These are phyloP conservation scores for Nyctibius grandis DNA, from an alignment of 2,797 vertebrate genomes.

Conservation along the genomic window DNA sequence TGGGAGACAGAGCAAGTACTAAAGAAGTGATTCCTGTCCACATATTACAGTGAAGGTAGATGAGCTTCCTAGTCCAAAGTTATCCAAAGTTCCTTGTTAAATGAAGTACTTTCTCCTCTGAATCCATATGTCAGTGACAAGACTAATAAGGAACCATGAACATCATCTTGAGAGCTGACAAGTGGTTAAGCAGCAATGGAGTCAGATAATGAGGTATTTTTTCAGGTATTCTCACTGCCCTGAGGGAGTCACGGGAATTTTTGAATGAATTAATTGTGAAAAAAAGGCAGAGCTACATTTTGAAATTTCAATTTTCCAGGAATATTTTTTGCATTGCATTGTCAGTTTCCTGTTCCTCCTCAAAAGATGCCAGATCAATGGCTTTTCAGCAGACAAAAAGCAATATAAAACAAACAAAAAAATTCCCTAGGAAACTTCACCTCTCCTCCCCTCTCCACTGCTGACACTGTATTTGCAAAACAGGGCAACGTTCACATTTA, in stretches of 20 bases:
- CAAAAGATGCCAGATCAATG: background rate
- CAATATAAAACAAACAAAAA: conserved; percentile 1
- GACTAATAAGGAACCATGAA: background rate
- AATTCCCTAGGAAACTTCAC: conserved; percentile 30
- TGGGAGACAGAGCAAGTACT: background rate
- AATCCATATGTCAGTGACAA: background rate
- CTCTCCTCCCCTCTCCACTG: background rate
- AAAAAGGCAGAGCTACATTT: background rate
- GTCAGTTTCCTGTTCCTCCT: conserved; percentile 5
- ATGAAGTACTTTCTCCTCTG: background rate
- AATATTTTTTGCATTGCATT: background rate
- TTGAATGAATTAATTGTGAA: background rate
- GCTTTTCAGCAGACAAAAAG: conserved; percentile 3
- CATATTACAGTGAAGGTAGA: background rate
- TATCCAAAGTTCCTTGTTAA: background rate
- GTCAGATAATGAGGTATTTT: conserved; percentile 3
- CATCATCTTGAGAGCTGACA: background rate
- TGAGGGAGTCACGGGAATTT: background rate
- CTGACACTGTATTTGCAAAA: conserved; percentile 41
- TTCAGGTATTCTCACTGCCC: background rate
- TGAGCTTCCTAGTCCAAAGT: background rate
- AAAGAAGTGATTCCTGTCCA: background rate
- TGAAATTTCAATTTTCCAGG: background rate
- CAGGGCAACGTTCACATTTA: background rate
- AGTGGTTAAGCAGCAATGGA: background rate